Conservation (phyloP, 2,888 invertebrate species). For the Sturmia bella region DNA sequence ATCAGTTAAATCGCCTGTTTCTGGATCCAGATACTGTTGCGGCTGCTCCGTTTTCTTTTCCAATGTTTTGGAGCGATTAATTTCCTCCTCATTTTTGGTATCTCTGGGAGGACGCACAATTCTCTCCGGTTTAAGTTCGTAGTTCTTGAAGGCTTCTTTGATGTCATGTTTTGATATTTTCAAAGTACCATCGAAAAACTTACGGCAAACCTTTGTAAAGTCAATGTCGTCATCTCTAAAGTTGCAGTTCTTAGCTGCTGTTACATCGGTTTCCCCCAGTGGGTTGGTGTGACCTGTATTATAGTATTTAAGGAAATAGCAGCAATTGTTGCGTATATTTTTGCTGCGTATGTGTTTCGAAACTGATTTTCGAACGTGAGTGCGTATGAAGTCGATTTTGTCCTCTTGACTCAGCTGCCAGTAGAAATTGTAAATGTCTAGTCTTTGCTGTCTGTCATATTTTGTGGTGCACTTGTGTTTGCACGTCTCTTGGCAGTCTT, state of each 20-base stretch:
- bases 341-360: constrained; percentile 47
- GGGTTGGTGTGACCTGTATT: not conserved
- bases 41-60: constrained; percentile 12
- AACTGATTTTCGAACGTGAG: constrained; percentile 42
- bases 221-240: not conserved
- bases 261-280: not conserved
- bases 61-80: not conserved
- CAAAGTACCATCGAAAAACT: constrained; percentile 64
- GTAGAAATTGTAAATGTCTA: constrained; percentile 65
- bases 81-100: constrained; percentile 27
- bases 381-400: constrained; percentile 53
- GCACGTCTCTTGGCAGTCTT: constrained; percentile 64
- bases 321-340: constrained; percentile 59
- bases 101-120: constrained; percentile 29
- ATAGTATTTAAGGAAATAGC: constrained; percentile 55
- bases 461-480: constrained; percentile 67
- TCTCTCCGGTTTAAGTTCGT: constrained; percentile 40
- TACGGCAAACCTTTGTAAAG: constrained; percentile 65
- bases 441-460: constrained; percentile 59
- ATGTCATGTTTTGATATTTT: constrained; percentile 50
- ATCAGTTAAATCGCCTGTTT: constrained; percentile 48
- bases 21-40: constrained; percentile 53
- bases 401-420: constrained; percentile 57
- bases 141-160: constrained; percentile 61
- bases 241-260: not conserved